phyloP scores from a whole-genome alignment of 2,797 vertebrate genomes.

The Gephyroberyx darwinii region DNA sequence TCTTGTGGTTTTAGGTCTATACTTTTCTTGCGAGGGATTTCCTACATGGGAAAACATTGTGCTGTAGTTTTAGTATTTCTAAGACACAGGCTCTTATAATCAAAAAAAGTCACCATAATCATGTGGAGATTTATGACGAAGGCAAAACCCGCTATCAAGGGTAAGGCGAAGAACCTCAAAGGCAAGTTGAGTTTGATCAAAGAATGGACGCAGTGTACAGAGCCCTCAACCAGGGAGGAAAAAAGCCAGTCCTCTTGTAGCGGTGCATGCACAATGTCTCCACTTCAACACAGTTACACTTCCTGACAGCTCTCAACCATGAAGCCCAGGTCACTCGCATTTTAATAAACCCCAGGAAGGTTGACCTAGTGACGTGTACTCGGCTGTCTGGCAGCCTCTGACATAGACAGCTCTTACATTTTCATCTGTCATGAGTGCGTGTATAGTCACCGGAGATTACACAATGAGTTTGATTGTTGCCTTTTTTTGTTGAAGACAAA shows the following conservation, averaged over 20 bases:
- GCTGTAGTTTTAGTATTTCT: background rate
- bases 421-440: constrained; percentile 36
- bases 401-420: constrained; percentile 36
- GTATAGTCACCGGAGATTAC: constrained; percentile 35
- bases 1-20: constrained; percentile 23
- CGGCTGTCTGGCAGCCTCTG: constrained; percentile 19
- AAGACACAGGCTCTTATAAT: background rate
- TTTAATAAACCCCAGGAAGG: constrained; percentile 32
- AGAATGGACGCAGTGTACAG: constrained; percentile 1
- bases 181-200: constrained; percentile 40
- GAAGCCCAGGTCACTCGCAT: constrained; percentile 18
- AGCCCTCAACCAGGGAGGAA: constrained; percentile 15
- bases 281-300: background rate
- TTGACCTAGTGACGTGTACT: constrained; percentile 20
- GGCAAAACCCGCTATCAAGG: constrained; percentile 30
- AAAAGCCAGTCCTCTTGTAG: constrained; percentile 14
- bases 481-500: constrained; percentile 11
- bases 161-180: constrained; percentile 20
- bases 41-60: background rate
- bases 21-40: constrained; percentile 25
- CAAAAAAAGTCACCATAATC: constrained; percentile 7
- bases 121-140: constrained; percentile 14
- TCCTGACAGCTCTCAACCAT: constrained; percentile 47
- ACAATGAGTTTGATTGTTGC: constrained; percentile 28
- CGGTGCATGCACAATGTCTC: constrained; percentile 14